These are phyloP conservation scores for Vulpes ferrilata DNA, from an alignment of 2,113 vertebrate species.

Conservation along the genomic window DNA sequence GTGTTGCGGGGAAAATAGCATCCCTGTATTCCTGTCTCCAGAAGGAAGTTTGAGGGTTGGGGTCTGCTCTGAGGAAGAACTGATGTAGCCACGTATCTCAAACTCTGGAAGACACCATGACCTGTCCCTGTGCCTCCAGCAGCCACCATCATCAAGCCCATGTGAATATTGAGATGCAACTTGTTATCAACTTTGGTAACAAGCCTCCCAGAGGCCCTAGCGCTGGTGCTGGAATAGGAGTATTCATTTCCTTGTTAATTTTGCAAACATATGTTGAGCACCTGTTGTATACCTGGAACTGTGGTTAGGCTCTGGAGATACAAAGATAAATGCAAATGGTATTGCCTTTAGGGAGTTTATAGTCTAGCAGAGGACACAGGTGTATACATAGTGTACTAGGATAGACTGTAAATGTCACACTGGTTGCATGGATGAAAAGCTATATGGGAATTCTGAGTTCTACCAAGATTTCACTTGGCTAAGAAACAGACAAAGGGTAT, in stretches of 20 bases:
- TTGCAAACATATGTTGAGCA: background rate
- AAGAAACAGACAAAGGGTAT: background rate
- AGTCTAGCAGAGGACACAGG: background rate
- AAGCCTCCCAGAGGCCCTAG: background rate
- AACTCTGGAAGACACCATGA: background rate
- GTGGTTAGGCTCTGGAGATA: background rate
- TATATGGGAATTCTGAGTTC: background rate
- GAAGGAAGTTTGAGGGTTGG: background rate
- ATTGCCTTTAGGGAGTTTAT: background rate
- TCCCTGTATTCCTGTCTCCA: background rate
- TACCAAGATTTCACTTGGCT: background rate
- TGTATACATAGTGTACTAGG: background rate
- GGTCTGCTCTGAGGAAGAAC: slow-evolving; percentile 25
- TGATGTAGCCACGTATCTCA: background rate
- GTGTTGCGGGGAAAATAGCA: background rate
- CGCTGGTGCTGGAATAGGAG: background rate
- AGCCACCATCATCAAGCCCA: background rate
- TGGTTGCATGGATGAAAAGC: background rate
- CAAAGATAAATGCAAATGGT: background rate
- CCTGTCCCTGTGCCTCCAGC: background rate
- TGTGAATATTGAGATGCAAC: background rate
- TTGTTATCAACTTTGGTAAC: background rate
- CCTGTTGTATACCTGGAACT: background rate
- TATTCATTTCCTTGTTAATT: background rate
- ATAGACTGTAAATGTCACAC: background rate